These are phyloP conservation scores for Pampus argenteus DNA, from an alignment of 2,797 vertebrate species.

Conservation along the genomic window DNA sequence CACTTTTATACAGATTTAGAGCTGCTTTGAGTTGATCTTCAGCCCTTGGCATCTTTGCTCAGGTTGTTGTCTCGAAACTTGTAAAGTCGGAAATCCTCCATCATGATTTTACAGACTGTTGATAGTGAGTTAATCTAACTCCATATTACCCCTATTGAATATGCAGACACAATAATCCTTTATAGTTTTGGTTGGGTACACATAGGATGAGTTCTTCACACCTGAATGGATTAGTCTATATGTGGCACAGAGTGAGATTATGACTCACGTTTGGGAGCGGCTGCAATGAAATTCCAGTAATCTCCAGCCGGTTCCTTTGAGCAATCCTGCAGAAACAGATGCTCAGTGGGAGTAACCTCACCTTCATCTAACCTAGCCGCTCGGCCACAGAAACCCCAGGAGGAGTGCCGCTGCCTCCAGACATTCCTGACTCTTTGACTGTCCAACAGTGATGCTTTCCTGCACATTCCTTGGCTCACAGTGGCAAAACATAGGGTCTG, in stretches of 20 bases:
- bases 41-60: not conserved
- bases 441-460: constrained; percentile 50
- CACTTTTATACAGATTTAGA: too few species aligned
- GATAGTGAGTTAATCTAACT: not conserved
- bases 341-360: constrained; percentile 55
- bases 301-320: constrained; percentile 41
- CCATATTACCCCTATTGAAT: not conserved
- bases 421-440: constrained; percentile 68
- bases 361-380: constrained; percentile 50
- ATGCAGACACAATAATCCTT: not conserved
- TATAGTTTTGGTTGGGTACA: not conserved
- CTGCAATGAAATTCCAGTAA: constrained; percentile 42
- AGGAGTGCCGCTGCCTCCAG: constrained; percentile 61
- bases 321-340: constrained; percentile 42
- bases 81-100: not conserved
- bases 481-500: constrained; percentile 61
- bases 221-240: constrained; percentile 34
- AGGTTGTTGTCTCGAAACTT: too few species aligned
- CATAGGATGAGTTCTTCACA: constrained; percentile 35
- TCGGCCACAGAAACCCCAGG: constrained; percentile 65
- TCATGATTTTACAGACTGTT: not conserved
- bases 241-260: constrained; percentile 31
- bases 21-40: too few species aligned
- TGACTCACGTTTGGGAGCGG: constrained; percentile 58
- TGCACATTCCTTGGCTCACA: constrained; percentile 69